Evolutionary conservation across 2,113 vertebrate genomes (phyloP).

Genomic region (Taxidea taxus): DNA sequence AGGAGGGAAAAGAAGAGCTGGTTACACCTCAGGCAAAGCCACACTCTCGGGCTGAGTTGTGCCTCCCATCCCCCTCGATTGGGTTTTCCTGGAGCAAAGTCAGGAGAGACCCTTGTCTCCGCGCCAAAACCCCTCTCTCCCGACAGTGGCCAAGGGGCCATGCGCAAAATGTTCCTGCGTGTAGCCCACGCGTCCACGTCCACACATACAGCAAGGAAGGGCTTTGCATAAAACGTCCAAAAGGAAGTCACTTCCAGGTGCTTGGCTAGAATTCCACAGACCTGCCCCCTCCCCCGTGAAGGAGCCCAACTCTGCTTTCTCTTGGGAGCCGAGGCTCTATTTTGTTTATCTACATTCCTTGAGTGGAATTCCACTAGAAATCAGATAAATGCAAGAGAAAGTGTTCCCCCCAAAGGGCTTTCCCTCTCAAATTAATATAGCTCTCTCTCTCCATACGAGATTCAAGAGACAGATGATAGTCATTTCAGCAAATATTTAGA

Average conservation of each 20-base stretch:
- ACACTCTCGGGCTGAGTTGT: not conserved
- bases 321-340: not conserved
- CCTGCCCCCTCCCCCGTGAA: fast-evolving
- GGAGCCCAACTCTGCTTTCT: not conserved
- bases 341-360: not conserved
- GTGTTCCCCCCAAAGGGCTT: not conserved
- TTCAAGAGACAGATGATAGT: not conserved
- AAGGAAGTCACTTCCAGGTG: not conserved
- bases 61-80: not conserved
- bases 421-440: not conserved
- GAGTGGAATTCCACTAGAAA: conserved; percentile 5
- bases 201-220: not conserved
- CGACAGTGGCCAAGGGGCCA: not conserved
- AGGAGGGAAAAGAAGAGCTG: conserved; percentile 77
- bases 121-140: not conserved
- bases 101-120: not conserved
- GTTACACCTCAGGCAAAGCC: conserved; percentile 70
- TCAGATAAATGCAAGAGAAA: not conserved
- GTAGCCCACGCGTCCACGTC: not conserved
- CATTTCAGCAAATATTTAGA: not conserved
- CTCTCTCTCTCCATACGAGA: not conserved
- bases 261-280: not conserved
- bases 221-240: not conserved
- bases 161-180: not conserved
- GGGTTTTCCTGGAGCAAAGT: not conserved